phyloP scores from a whole-genome alignment of 2,113 vertebrate genomes.

The Epinephelus moara region DNA sequence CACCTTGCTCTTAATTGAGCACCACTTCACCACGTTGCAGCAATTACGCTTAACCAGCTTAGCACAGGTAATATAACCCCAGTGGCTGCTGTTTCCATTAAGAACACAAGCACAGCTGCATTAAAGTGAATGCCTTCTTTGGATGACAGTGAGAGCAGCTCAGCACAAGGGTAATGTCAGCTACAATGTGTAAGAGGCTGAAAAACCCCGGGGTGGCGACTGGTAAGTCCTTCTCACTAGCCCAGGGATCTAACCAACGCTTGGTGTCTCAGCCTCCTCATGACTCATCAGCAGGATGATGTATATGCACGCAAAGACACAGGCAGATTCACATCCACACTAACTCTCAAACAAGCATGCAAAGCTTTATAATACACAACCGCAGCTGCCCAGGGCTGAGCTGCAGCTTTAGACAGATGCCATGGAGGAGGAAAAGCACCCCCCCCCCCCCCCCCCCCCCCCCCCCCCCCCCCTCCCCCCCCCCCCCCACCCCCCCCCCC shows the following conservation, averaged over 20 bases:
- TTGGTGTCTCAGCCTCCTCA: conserved; percentile 58
- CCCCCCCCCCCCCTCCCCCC: neutral
- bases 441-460: neutral
- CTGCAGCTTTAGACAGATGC: conserved; percentile 33
- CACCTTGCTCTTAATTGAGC: conserved; percentile 72
- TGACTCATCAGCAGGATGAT: conserved; percentile 78
- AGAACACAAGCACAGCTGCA: conserved; percentile 37
- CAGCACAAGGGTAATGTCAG: conserved; percentile 58
- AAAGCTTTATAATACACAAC: conserved; percentile 40
- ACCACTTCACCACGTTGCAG: conserved; percentile 66
- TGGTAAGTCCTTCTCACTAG: conserved; percentile 50
- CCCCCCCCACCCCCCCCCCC: neutral
- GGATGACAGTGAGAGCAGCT: conserved; percentile 55
- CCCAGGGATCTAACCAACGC: conserved; percentile 46
- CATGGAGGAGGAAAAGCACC: neutral
- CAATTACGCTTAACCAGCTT: conserved; percentile 63
- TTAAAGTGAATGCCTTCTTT: conserved; percentile 41
- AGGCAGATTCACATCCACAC: conserved; percentile 27
- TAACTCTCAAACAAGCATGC: conserved; percentile 51
- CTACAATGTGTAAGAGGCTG: conserved; percentile 47
- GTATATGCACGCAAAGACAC: conserved; percentile 53
- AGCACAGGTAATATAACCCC: conserved; percentile 65
- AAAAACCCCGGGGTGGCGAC: conserved; percentile 33
- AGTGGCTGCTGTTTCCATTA: conserved; percentile 52
- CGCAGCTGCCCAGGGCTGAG: conserved; percentile 38